Base-by-base conservation (phyloP, 2,797 vertebrate genomes). In the Sebastes wilsoni region DNA sequence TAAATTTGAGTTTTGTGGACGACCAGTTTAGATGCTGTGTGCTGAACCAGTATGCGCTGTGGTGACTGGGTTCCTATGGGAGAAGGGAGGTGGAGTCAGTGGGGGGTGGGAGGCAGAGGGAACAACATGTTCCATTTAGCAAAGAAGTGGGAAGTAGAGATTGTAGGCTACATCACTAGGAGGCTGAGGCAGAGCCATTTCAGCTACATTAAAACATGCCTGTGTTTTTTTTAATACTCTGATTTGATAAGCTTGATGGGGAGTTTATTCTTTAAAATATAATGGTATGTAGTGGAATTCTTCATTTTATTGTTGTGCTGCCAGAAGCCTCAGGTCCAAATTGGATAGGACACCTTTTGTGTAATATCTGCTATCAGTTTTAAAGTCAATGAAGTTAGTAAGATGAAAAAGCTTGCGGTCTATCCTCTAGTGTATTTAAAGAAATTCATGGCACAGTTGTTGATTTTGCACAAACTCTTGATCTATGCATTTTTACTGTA, bases 101-200 rank as follows among this genome's bases (percentile, higher is more conserved):
- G 65, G 66, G 67, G 67, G 59, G 56, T 62, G 74, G 42, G 36
- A 42, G 30, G 67, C 72, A 60, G 2, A 80, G 60, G 72, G 90
- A 92, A 94, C 89, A 93, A 54, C 75, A 9, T 93, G 91, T 92
- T 92, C 90, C 79, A 86, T 91, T 93, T 81, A 79, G 83, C 56
- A 77, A 42, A 75, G 75, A 79, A 75, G 70, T 80, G 73, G 70
- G 72, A 69, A 77, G 60, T 32, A 28, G 65, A 22, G 32, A 56
- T 22, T 64, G 56, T 59, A 16, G 28, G 36, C 55, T 72, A 16
- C 28, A 75, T 77, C 58, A 67, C 25, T 52, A 4, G 30, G 22
- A 60, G 67, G 64, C 23, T 49, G 34, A 54, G 23, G 42, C 25
- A 28, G 16, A 62, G 65, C 14, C 5, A 66, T 59, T 66, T 36